These are phyloP conservation scores for Procambarus virginalis DNA, from an alignment of 1,140 invertebrate genomes.

Conservation along the genomic window DNA sequence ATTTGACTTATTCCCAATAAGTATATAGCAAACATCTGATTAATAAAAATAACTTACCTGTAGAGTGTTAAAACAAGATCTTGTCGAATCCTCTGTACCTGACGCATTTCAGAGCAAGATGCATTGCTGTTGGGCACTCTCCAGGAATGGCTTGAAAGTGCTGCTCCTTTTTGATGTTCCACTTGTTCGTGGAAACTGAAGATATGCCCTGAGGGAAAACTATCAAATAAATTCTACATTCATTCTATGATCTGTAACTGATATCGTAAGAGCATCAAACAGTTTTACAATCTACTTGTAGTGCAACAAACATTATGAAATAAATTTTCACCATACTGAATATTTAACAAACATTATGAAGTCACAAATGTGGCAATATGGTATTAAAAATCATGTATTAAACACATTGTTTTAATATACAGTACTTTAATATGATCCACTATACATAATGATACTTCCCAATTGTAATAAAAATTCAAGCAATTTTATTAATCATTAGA, in stretches of 20 bases:
- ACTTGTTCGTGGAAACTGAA: conserved; percentile 60
- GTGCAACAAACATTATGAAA: no score
- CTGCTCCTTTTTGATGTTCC: conserved; percentile 21
- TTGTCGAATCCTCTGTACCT: conserved; percentile 71
- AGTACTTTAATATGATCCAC: no score
- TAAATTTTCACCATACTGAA: no score
- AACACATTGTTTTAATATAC: no score
- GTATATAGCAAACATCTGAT: not conserved
- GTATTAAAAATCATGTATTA: no score
- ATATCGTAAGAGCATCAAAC: not conserved
- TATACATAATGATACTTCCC: no score
- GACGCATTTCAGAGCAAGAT: conserved; percentile 84
- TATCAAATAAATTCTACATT: not conserved
- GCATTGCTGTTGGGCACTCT: conserved; percentile 82
- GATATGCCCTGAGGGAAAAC: conserved; percentile 55
- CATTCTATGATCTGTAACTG: not conserved
- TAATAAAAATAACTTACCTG: conserved; percentile 46
- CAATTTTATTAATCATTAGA: no score
- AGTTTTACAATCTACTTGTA: not conserved
- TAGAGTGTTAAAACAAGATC: conserved; percentile 39
- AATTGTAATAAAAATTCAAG: no score
- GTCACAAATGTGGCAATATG: no score
- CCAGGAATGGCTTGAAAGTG: conserved; percentile 75
- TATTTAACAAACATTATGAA: no score
- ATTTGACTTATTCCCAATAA: not conserved